Evolutionary conservation across 37 sponge, comb jelly and placozoan genomes (phyloP).

Genomic region (Chondrilla cf. caribensis): DNA sequence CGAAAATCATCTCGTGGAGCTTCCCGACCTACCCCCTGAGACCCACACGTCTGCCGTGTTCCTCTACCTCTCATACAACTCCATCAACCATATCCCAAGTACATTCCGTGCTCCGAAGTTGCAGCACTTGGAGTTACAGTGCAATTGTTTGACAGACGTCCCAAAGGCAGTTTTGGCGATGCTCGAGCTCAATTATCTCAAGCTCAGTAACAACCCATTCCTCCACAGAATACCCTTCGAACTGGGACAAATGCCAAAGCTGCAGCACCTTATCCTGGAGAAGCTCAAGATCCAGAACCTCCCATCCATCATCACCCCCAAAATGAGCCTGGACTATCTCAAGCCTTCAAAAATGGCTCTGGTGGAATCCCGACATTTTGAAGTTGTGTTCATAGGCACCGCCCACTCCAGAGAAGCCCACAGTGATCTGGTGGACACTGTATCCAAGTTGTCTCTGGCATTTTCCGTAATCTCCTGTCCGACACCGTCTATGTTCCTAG

Average conservation of each 20-base stretch:
- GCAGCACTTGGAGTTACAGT: neutral
- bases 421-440: neutral
- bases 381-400: conserved; percentile 4
- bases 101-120: conserved; percentile 14
- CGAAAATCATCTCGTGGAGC: conserved; percentile 32
- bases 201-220: neutral
- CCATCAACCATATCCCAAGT: neutral
- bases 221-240: conserved; percentile 4
- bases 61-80: conserved; percentile 6
- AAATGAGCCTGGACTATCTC: neutral
- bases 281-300: neutral
- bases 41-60: neutral
- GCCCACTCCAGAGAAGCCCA: neutral
- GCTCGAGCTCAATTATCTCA: neutral
- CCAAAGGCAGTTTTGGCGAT: neutral
- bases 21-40: conserved; percentile 34
- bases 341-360: neutral
- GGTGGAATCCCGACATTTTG: neutral
- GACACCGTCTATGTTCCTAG: neutral
- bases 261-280: neutral
- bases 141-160: neutral
- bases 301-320: neutral
- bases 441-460: neutral
- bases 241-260: neutral
- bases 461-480: conserved; percentile 10